Evolutionary conservation across 2,888 invertebrate species (phyloP), one percentile per base, ranked within the genome.

Genomic region (Idaea dimidiata): DNA sequence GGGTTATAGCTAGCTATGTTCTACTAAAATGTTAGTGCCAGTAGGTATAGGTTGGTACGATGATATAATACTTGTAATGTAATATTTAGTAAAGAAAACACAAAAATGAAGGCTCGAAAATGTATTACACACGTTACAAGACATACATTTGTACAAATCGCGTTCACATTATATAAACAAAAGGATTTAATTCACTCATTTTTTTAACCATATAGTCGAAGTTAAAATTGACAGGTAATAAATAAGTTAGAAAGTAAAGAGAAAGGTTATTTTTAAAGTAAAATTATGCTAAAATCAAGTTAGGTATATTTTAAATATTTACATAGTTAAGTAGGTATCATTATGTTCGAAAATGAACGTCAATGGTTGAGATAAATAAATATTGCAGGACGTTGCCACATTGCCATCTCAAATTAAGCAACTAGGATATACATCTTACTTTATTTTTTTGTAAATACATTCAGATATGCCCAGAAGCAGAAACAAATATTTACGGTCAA

Each of bases 71-170:
- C n/a, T n/a, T n/a, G 24, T 24, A 5, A 24, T 24, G 5, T 33
- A 67, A 68, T 72, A 55, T 54, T 5, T 24, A 54, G 59, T 61
- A 68, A 74, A 67, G 64, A 66, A 74, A 70, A 66, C 59, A 68
- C 62, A 32, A 67, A 58, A 60, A 56, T 59, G 71, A 78, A 80
- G 79, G 80, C 77, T 87, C 79, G 77, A 85, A 87, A 81, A 77
- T 89, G 84, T 56, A 88, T 89, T 87, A 82, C 84, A 88, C 88
- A 87, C 88, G 78, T 86, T 86, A 87, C 88, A 82, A 81, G 79
- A 88, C 87, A 88, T 84, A 82, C 85, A 85, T 82, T 88, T 90
- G 86, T 89, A 90, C 88, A 89, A 84, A 80, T 82, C 79, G 81
- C 77, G 79, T 79, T 77, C 75, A 78, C 75, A 78, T 76, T 74